Percentiles rank a stretch among this genome's conserved stretches.
These are phyloP conservation scores for Lysiphlebus fabarum DNA, from an alignment of 1,140 invertebrate genomes.

Conservation along the genomic window DNA sequence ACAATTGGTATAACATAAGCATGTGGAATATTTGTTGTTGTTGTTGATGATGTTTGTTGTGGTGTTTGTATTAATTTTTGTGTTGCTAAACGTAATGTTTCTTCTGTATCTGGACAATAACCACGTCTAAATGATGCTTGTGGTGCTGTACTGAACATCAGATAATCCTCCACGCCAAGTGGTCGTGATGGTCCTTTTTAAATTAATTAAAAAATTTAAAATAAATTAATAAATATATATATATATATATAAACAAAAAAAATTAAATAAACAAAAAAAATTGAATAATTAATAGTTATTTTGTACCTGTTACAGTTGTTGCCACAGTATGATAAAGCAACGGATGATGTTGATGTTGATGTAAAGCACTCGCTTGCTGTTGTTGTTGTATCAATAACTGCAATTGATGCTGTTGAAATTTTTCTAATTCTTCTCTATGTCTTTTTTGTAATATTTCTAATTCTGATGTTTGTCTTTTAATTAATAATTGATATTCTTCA, in stretches of 20 bases:
- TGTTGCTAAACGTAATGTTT: conserved; percentile 50
- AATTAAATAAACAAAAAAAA: background rate
- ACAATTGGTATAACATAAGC: conserved; percentile 53
- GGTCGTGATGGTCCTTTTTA: conserved; percentile 46
- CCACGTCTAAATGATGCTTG: conserved; percentile 49
- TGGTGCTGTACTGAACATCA: conserved; percentile 51
- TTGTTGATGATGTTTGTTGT: conserved; percentile 23
- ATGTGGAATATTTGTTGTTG: conserved; percentile 40
- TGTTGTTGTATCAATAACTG: conserved; percentile 51
- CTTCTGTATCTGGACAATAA: conserved; percentile 50
- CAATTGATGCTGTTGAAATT: conserved; percentile 52
- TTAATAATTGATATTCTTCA: conserved; percentile 52
- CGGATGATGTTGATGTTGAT: conserved; percentile 51
- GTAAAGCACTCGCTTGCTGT: conserved; percentile 48
- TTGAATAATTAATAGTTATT: too few species aligned
- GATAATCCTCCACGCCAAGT: conserved; percentile 47
- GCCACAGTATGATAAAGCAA: conserved; percentile 49
- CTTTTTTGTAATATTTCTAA: conserved; percentile 49
- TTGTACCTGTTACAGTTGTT: conserved; percentile 35
- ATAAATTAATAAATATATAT: conserved; percentile 1
- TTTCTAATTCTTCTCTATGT: conserved; percentile 51
- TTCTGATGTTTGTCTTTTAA: conserved; percentile 53
- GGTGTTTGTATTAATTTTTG: conserved; percentile 49
- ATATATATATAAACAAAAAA: background rate
- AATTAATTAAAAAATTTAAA: conserved; percentile 14